Conservation (phyloP, 1,140 invertebrate species). For the Aphaenogaster ashmeadi region DNA sequence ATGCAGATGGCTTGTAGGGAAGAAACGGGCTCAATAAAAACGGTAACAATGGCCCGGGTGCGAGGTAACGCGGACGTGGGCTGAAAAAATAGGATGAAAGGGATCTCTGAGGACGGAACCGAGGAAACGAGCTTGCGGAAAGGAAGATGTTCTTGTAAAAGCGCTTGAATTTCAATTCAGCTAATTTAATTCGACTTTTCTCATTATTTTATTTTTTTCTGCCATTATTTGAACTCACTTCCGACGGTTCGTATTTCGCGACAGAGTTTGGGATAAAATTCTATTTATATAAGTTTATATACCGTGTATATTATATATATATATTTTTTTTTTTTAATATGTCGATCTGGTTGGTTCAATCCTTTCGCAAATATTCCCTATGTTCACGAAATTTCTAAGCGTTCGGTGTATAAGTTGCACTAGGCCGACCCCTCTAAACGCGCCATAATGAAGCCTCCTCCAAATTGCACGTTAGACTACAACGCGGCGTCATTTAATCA, state of each 20-base stretch:
- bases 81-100: conserved; percentile 22
- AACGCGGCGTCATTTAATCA: conserved; percentile 50
- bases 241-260: not conserved
- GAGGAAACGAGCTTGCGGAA: conserved; percentile 2
- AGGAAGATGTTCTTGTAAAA: conserved; percentile 15
- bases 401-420: not conserved
- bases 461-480: conserved; percentile 60
- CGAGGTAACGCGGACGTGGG: conserved; percentile 9
- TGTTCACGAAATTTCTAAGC: conserved; percentile 8
- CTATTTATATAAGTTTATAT: conserved; percentile 1
- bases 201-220: conserved; percentile 25
- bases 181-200: conserved; percentile 27
- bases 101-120: not conserved
- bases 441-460: conserved; percentile 23
- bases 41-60: conserved; percentile 61
- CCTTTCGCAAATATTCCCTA: not conserved
- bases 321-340: not conserved
- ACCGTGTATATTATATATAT: not conserved
- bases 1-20: conserved; percentile 65
- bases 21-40: conserved; percentile 66
- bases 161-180: conserved; percentile 5
- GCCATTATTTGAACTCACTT: not conserved
- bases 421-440: conserved; percentile 7
- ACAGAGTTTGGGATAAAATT: not conserved
- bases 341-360: not conserved